Conservation (phyloP, 2,113 vertebrate species). For the Cebidichthys violaceus region DNA sequence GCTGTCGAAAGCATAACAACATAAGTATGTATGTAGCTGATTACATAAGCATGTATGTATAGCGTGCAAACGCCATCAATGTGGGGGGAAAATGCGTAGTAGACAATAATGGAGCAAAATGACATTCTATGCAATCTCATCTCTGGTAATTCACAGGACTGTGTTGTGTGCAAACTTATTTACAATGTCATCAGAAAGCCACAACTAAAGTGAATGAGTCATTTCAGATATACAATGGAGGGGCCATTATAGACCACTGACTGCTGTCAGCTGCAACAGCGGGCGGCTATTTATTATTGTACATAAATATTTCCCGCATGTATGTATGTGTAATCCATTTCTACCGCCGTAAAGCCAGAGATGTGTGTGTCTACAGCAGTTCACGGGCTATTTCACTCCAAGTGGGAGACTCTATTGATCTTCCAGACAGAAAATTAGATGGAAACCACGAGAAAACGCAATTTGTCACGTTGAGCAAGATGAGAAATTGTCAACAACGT, state of each 20-base stretch:
- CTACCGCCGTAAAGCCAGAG: constrained; percentile 33
- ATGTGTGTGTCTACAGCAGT: constrained; percentile 33
- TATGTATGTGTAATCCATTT: constrained; percentile 57
- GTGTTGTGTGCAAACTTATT: constrained; percentile 60
- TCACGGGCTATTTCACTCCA: constrained; percentile 25
- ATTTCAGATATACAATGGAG: constrained; percentile 71
- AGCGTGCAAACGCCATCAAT: not conserved
- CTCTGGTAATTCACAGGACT: constrained; percentile 48
- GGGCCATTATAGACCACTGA: constrained; percentile 59
- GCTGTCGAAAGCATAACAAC: constrained; percentile 21
- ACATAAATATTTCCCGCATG: constrained; percentile 62
- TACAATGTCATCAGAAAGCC: constrained; percentile 61
- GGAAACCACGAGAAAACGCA: constrained; percentile 44
- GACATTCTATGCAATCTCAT: constrained; percentile 51
- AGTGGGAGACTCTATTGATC: constrained; percentile 57
- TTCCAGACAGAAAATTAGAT: constrained; percentile 57
- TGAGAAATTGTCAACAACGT: constrained; percentile 48
- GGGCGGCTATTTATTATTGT: constrained; percentile 53
- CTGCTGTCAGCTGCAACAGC: constrained; percentile 55
- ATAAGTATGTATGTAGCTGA: constrained; percentile 11
- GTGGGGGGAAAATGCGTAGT: constrained; percentile 2
- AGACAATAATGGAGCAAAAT: constrained; percentile 36
- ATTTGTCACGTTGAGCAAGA: constrained; percentile 47
- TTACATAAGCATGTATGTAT: constrained; percentile 6
- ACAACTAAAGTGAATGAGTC: constrained; percentile 75